These are phyloP conservation scores for Epinephelus moara DNA, from an alignment of 2,113 vertebrate genomes.

Conservation along the genomic window DNA sequence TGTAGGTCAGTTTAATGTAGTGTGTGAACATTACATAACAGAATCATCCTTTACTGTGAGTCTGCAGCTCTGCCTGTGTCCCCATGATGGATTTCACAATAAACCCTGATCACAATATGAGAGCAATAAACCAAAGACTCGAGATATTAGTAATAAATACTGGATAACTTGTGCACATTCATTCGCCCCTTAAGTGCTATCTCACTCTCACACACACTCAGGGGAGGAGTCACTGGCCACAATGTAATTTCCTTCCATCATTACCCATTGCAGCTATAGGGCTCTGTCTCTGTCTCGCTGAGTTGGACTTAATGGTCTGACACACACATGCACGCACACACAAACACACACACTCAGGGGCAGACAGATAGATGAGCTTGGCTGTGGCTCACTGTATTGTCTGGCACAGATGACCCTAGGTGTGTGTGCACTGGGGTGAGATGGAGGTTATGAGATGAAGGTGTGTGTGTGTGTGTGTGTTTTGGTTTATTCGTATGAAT, in stretches of 20 bases:
- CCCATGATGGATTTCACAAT: too few relatives aligned
- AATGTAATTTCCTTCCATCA: conserved; percentile 54
- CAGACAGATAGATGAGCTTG: conserved; percentile 46
- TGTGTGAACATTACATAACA: conserved; percentile 7
- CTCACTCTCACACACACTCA: neutral
- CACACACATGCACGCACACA: conserved; percentile 6
- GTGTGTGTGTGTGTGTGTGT: neutral
- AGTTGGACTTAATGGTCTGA: conserved; percentile 53
- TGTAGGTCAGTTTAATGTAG: neutral
- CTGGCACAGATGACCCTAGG: conserved; percentile 16
- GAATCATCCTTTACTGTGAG: neutral
- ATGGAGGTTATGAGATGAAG: conserved; percentile 1
- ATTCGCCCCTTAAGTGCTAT: conserved; percentile 5
- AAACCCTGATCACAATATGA: neutral
- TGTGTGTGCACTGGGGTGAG: conserved; percentile 17
- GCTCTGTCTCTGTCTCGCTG: conserved; percentile 32
- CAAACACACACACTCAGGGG: conserved; percentile 12
- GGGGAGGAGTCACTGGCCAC: conserved; percentile 16
- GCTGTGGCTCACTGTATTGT: conserved; percentile 34
- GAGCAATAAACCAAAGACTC: conserved; percentile 6
- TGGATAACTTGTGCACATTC: conserved; percentile 10
- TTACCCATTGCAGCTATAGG: conserved; percentile 43
- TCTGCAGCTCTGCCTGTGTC: too few relatives aligned
- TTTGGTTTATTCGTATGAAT: conserved; percentile 5
- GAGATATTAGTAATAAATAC: conserved; percentile 8